phyloP scores from a whole-genome alignment of 2,113 vertebrate genomes.

The Labeo catla region DNA sequence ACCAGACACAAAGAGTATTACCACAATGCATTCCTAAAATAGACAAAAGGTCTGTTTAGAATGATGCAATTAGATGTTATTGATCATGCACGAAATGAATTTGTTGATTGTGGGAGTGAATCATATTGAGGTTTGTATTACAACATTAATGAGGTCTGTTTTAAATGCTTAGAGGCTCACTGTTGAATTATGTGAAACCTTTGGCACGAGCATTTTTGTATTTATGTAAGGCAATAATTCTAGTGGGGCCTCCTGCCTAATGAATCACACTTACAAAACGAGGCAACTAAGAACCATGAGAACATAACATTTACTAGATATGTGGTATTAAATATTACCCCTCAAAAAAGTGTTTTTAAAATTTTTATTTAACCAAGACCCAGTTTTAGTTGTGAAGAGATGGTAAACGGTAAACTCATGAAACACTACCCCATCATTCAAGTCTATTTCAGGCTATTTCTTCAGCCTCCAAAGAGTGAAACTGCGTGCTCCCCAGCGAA shows the following conservation, averaged over 20 bases:
- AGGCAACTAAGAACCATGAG: not conserved
- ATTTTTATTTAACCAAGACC: not conserved
- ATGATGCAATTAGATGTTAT: not conserved
- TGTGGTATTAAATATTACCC: not conserved
- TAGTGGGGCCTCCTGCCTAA: slow-evolving; percentile 29
- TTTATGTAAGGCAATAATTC: slow-evolving; percentile 49
- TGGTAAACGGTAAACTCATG: too few relatives aligned
- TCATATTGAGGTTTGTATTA: not conserved
- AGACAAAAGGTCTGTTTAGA: not conserved
- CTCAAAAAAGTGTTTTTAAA: not conserved
- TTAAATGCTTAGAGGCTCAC: not conserved
- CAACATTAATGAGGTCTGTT: slow-evolving; percentile 8
- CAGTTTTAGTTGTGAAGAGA: not conserved
- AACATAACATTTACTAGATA: not conserved
- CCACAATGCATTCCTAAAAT: not conserved
- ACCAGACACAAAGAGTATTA: slow-evolving; percentile 3
- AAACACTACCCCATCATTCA: too few relatives aligned
- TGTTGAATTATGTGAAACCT: slow-evolving; percentile 46
- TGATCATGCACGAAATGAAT: not conserved
- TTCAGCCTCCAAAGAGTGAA: slow-evolving; percentile 31
- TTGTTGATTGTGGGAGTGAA: not conserved
- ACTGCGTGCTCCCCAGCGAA: slow-evolving; percentile 25
- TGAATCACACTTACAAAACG: slow-evolving; percentile 45
- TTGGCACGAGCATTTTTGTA: slow-evolving; percentile 23
- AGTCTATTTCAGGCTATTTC: not conserved